phyloP scores from a whole-genome alignment of 2,888 invertebrate genomes.

The Scaptodrosophila latifasciaeformis region DNA sequence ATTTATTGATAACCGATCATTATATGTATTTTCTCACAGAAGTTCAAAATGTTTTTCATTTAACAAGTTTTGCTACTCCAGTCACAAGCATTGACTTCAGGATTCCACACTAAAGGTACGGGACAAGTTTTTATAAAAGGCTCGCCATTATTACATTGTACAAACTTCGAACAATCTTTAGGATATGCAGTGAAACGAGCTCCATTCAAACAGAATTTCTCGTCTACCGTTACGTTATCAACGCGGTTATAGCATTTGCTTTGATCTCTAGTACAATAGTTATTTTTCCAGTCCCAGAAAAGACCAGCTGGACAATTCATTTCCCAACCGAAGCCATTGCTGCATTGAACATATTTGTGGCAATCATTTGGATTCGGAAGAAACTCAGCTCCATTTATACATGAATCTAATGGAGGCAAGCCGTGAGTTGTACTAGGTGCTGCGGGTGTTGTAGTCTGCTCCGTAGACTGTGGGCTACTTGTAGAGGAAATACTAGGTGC shows the following conservation, averaged over 20 bases:
- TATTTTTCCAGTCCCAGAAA: constrained; percentile 16
- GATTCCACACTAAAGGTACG: constrained; percentile 34
- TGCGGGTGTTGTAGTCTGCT: too few relatives aligned
- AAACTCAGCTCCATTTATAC: constrained; percentile 19
- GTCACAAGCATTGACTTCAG: constrained; percentile 23
- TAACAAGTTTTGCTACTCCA: constrained; percentile 29
- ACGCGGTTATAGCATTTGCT: not conserved
- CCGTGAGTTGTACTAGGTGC: too few relatives aligned
- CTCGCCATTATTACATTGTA: constrained; percentile 33
- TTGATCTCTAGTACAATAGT: not conserved
- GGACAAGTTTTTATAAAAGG: constrained; percentile 31
- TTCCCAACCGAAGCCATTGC: constrained; percentile 16
- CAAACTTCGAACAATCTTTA: constrained; percentile 29
- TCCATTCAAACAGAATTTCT: constrained; percentile 7
- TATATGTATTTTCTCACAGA: not conserved
- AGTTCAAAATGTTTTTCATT: not conserved
- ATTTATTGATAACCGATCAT: too few relatives aligned
- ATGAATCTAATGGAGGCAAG: too few relatives aligned
- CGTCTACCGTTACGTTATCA: not conserved
- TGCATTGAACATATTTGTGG: constrained; percentile 30
- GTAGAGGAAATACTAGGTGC: too few relatives aligned
- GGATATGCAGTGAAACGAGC: constrained; percentile 22
- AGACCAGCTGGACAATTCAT: constrained; percentile 13
- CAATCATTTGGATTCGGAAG: constrained; percentile 34
- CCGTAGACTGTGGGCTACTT: too few relatives aligned